Evolutionary conservation across 2,888 invertebrate species (phyloP).

Genomic region (Acheta domesticus): DNA sequence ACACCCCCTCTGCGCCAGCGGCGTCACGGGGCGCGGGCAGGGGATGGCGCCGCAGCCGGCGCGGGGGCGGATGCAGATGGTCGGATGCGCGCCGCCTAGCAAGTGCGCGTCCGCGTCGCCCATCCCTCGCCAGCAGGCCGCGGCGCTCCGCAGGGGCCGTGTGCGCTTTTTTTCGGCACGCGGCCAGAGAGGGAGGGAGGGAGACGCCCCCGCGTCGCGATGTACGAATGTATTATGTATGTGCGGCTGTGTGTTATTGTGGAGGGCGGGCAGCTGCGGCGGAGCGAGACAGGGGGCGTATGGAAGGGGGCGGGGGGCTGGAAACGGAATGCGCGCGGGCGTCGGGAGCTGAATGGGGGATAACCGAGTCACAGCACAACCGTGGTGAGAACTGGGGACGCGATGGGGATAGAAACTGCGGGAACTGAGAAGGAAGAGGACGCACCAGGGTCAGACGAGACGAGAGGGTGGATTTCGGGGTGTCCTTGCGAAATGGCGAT

Average conservation of each 20-base stretch:
- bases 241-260: background rate
- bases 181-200: background rate
- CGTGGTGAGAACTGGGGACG: too few species aligned
- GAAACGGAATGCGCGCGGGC: background rate
- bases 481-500: too few species aligned
- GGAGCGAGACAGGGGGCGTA: background rate
- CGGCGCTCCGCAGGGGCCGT: background rate
- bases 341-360: background rate
- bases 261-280: background rate
- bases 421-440: too few species aligned
- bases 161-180: background rate
- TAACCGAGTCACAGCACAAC: too few species aligned
- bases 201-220: background rate
- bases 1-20: too few species aligned
- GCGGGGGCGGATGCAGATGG: too few species aligned
- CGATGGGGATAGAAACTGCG: too few species aligned
- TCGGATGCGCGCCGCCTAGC: too few species aligned
- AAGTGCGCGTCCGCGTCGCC: background rate
- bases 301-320: background rate
- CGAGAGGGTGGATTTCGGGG: too few species aligned
- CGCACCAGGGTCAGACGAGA: too few species aligned
- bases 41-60: too few species aligned
- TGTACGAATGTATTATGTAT: conserved; percentile 18
- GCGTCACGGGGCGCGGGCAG: too few species aligned
- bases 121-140: background rate